phyloP scores from a whole-genome alignment of 2,797 vertebrate species.

The Graptemys geographica region DNA sequence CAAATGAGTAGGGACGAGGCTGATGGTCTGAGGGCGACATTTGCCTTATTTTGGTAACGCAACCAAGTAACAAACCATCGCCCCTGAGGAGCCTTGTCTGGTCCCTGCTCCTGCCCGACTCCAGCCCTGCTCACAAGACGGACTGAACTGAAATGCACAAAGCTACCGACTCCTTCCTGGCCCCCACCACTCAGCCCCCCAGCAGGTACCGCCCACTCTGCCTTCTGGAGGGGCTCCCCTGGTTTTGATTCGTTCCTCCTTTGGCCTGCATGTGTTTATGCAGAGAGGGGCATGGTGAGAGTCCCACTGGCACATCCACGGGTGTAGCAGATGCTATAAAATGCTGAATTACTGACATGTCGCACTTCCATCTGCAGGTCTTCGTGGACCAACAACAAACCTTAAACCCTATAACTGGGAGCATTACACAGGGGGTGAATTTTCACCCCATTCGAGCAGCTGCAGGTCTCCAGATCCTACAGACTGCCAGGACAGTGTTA shows the following conservation, averaged over 20 bases:
- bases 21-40: too few species aligned
- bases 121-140: not conserved
- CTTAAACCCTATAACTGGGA: not conserved
- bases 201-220: too few species aligned
- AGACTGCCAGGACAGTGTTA: too few species aligned
- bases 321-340: not conserved
- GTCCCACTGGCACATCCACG: not conserved
- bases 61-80: not conserved
- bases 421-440: not conserved
- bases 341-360: not conserved
- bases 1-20: not conserved
- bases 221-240: too few species aligned
- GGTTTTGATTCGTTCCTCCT: not conserved
- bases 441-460: not conserved
- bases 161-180: too few species aligned
- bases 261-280: not conserved
- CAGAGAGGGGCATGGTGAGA: not conserved
- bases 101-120: too few species aligned
- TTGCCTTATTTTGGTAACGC: not conserved
- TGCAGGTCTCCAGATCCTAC: not conserved
- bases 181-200: not conserved
- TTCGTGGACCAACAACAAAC: not conserved
- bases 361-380: not conserved
- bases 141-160: not conserved
- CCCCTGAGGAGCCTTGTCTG: not conserved